Conservation (phyloP, 2,888 invertebrate genomes). For the Mantis religiosa region DNA sequence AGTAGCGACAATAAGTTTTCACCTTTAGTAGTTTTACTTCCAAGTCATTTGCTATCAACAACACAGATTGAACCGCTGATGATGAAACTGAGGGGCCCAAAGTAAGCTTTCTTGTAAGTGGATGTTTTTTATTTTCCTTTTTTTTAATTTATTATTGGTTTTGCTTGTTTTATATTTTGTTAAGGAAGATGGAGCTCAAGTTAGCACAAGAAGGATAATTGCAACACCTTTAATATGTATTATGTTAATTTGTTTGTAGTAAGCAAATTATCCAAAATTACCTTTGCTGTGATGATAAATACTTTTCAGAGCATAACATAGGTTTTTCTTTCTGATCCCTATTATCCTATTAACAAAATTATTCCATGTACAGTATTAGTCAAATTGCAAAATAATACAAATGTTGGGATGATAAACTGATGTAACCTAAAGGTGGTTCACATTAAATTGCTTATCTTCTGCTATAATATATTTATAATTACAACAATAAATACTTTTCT, state of each 20-base stretch:
- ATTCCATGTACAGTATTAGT: too few species aligned
- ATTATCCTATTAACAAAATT: too few species aligned
- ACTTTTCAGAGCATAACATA: too few species aligned
- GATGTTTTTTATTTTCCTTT: constrained; percentile 15
- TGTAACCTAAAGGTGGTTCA: too few species aligned
- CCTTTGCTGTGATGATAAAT: neutral
- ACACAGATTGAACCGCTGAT: neutral
- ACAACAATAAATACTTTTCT: too few species aligned
- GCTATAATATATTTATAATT: too few species aligned
- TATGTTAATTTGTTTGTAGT: neutral
- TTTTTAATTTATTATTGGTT: neutral
- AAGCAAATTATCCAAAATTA: neutral
- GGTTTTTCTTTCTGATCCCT: too few species aligned
- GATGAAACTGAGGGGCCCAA: neutral
- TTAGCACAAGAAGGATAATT: neutral
- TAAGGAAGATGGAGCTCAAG: neutral
- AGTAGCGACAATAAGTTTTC: neutral
- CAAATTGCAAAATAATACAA: too few species aligned
- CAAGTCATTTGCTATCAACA: neutral
- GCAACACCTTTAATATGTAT: neutral
- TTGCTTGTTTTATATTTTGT: neutral
- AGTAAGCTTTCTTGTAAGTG: constrained; percentile 21
- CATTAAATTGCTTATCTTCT: too few species aligned
- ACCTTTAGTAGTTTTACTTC: neutral
- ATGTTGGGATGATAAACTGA: too few species aligned